A percentile compares a stretch with the other conserved stretches of the same genome.
Evolutionary conservation across 2,797 vertebrate genomes (phyloP).

Genomic region (Pristis pectinata): DNA sequence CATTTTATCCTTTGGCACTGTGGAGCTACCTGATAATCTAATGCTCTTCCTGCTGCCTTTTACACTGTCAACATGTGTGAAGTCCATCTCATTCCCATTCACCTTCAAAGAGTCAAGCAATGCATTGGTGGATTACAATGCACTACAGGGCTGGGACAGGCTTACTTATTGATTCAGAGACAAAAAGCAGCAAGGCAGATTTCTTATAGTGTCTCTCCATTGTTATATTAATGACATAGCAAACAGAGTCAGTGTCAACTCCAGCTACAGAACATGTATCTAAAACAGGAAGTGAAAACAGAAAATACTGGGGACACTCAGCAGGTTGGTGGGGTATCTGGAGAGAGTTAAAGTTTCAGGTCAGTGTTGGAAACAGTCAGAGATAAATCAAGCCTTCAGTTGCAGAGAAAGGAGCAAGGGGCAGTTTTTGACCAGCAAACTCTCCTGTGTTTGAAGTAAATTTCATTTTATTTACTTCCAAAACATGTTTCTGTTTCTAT

Average conservation of each 20-base stretch:
- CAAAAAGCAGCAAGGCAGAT: no score
- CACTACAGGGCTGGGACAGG: not conserved
- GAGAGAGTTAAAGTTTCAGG: no score
- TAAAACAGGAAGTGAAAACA: no score
- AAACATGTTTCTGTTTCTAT: not conserved
- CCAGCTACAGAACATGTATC: not conserved
- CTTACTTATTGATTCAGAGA: not conserved
- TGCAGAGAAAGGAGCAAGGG: not conserved
- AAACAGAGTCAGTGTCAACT: not conserved
- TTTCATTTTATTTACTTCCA: not conserved
- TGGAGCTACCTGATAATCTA: no score
- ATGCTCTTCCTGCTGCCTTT: not conserved
- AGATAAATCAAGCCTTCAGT: no score
- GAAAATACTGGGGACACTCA: no score
- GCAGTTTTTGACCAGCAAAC: not conserved
- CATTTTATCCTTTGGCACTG: not conserved
- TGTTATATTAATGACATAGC: not conserved
- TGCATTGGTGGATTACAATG: not conserved
- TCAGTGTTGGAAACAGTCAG: no score
- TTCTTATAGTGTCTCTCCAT: not conserved
- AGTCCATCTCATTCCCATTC: not conserved
- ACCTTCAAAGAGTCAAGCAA: not conserved
- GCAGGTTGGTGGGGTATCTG: no score
- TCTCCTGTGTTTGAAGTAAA: not conserved
- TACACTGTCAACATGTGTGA: not conserved